A percentile compares a stretch with the other conserved stretches of the same genome.
These are phyloP conservation scores for Drosophila fulvimacula DNA, from an alignment of 2,888 invertebrate species.

Conservation along the genomic window DNA sequence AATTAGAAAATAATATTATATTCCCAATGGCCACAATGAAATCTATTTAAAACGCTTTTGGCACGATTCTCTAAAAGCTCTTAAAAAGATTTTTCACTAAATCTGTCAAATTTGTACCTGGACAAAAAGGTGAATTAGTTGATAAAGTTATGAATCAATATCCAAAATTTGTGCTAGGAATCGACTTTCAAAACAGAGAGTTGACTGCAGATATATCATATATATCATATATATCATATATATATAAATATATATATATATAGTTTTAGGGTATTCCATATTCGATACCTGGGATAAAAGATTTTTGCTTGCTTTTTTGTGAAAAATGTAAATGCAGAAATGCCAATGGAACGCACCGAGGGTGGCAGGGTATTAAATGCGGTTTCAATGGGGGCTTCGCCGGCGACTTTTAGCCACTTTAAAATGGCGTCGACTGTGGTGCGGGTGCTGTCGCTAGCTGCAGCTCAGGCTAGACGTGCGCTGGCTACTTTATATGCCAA, in stretches of 20 bases:
- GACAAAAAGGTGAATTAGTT: neutral
- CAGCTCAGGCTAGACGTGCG: constrained; percentile 8
- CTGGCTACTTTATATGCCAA: constrained; percentile 72
- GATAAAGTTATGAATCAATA: neutral
- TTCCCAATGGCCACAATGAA: neutral
- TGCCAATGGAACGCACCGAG: constrained; percentile 42
- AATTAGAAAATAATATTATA: neutral
- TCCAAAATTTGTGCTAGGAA: too few relatives aligned
- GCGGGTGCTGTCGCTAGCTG: constrained; percentile 61
- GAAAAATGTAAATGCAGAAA: constrained; percentile 59
- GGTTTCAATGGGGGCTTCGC: constrained; percentile 10
- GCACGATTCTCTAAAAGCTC: neutral
- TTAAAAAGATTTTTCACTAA: neutral
- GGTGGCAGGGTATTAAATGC: constrained; percentile 38
- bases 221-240: too few relatives aligned
- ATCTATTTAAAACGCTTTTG: neutral
- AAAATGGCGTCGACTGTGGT: constrained; percentile 65
- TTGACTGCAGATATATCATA: neutral
- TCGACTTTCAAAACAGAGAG: too few relatives aligned
- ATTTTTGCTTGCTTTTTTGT: neutral
- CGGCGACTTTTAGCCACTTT: constrained; percentile 42
- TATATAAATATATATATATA: too few relatives aligned
- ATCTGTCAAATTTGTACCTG: neutral
- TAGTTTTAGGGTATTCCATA: neutral
- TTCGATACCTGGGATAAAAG: neutral